Conservation (phyloP, 1,140 invertebrate species). For the Diorhabda elongata region DNA sequence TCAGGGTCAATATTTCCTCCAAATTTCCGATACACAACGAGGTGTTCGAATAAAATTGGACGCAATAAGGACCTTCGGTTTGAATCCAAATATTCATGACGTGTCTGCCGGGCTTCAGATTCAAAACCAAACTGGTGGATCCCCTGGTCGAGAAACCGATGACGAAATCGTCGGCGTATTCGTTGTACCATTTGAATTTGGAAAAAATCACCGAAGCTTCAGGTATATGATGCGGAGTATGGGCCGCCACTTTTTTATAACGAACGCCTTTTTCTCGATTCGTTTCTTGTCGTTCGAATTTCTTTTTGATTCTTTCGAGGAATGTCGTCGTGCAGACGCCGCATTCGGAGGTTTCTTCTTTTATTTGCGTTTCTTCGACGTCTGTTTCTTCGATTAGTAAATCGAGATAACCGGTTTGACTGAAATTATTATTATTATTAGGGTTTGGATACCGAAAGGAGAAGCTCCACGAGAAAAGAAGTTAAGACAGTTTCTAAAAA, state of each 20-base stretch:
- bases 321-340: constrained; percentile 5
- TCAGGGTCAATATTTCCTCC: constrained; percentile 35
- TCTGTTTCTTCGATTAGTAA: too few species aligned
- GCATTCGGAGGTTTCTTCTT: constrained; percentile 1
- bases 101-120: constrained; percentile 40
- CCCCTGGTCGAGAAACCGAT: constrained; percentile 35
- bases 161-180: constrained; percentile 18
- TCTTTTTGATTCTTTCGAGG: constrained; percentile 6
- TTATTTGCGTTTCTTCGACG: neutral
- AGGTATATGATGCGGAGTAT: constrained; percentile 1
- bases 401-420: too few species aligned
- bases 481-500: too few species aligned
- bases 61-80: constrained; percentile 20
- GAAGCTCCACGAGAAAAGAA: too few species aligned
- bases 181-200: constrained; percentile 31
- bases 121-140: constrained; percentile 32
- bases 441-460: too few species aligned
- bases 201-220: constrained; percentile 33
- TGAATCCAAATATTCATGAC: constrained; percentile 39
- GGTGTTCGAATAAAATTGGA: constrained; percentile 41
- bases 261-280: neutral
- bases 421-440: too few species aligned
- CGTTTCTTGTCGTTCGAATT: constrained; percentile 5
- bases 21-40: constrained; percentile 37
- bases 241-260: neutral